phyloP scores from a whole-genome alignment of 2,888 invertebrate genomes.

The Oxystoma pomonae region DNA sequence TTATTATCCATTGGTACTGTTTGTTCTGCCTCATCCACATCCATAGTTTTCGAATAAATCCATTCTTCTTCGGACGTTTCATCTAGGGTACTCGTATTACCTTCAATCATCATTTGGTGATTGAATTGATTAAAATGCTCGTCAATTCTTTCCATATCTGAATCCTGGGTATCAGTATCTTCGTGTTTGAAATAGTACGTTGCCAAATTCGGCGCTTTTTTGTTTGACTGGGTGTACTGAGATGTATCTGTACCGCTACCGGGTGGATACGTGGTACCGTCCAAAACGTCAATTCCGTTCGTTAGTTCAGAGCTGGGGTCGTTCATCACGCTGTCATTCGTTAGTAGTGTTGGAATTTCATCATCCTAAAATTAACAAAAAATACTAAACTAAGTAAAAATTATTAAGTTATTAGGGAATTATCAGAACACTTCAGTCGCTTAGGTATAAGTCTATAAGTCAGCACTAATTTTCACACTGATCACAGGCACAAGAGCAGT shows the following conservation, averaged over 20 bases:
- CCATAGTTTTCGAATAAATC: conserved; percentile 56
- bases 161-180: conserved; percentile 73
- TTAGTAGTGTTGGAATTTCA: conserved; percentile 20
- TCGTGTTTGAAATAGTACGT: conserved; percentile 83
- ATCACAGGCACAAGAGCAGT: too few relatives aligned
- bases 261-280: conserved; percentile 23
- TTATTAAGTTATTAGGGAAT: too few relatives aligned
- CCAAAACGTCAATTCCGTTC: conserved; percentile 27
- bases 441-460: too few relatives aligned
- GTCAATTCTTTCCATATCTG: conserved; percentile 61
- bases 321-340: conserved; percentile 36
- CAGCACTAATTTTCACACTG: too few relatives aligned
- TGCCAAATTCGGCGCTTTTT: conserved; percentile 77
- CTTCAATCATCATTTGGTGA: conserved; percentile 12
- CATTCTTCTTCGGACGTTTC: conserved; percentile 67
- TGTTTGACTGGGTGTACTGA: conserved; percentile 57
- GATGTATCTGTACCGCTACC: conserved; percentile 39
- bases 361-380: conserved; percentile 33
- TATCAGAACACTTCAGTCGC: too few relatives aligned
- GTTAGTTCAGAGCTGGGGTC: conserved; percentile 25
- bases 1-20: conserved; percentile 9
- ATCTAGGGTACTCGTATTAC: conserved; percentile 22
- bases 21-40: conserved; percentile 37
- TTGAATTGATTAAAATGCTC: conserved; percentile 14
- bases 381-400: too few relatives aligned